These are phyloP conservation scores for Poecilus cupreus DNA, from an alignment of 2,888 invertebrate genomes.

Conservation along the genomic window DNA sequence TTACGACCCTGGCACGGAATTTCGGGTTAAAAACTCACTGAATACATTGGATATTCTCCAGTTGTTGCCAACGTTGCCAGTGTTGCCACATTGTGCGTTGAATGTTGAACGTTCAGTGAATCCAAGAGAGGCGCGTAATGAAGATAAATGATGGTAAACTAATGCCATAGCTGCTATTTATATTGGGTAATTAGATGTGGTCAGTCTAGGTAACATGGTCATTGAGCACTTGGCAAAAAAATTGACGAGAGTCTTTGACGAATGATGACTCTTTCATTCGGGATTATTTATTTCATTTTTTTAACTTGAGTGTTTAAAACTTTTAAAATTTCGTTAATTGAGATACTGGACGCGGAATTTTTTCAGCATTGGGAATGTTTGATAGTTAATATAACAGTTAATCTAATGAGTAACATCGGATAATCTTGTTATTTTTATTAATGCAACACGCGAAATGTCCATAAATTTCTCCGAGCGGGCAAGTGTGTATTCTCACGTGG, in stretches of 20 bases:
- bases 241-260: slow-evolving; percentile 10
- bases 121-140: slow-evolving; percentile 49
- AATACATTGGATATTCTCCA: background rate
- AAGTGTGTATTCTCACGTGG: slow-evolving; percentile 11
- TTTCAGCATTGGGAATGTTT: background rate
- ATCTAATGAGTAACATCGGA: background rate
- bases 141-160: slow-evolving; percentile 56
- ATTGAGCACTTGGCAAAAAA: slow-evolving; percentile 22
- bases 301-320: background rate
- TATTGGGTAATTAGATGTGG: slow-evolving; percentile 53
- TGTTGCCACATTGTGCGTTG: background rate
- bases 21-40: background rate
- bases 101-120: slow-evolving; percentile 3
- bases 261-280: slow-evolving; percentile 50
- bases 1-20: background rate
- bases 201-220: slow-evolving; percentile 50
- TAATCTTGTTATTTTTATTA: slow-evolving; percentile 25
- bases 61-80: background rate
- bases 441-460: slow-evolving; percentile 24
- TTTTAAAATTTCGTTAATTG: slow-evolving; percentile 13
- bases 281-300: slow-evolving; percentile 11
- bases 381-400: background rate
- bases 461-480: slow-evolving; percentile 7
- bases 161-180: slow-evolving; percentile 56
- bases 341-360: slow-evolving; percentile 21